Evolutionary conservation across 2,113 vertebrate genomes (phyloP).

Genomic region (Galemys pyrenaicus): DNA sequence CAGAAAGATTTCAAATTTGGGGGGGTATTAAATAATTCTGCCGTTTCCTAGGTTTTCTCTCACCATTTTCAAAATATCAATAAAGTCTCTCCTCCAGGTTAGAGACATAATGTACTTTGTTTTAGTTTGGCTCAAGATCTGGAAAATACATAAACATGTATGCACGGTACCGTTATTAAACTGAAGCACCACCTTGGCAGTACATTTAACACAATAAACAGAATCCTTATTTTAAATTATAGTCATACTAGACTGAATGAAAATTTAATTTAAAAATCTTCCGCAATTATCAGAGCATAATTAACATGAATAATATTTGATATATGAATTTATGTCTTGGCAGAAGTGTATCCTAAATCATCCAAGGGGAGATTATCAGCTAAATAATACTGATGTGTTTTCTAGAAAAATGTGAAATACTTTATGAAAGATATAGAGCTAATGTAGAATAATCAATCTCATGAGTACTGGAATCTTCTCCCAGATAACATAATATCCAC

Average conservation of each 20-base stretch:
- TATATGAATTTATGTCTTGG: slow-evolving; percentile 71
- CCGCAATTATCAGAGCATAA: slow-evolving; percentile 43
- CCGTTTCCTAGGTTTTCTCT: slow-evolving; percentile 63
- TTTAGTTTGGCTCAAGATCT: slow-evolving; percentile 67
- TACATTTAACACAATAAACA: slow-evolving; percentile 58
- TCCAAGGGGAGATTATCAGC: slow-evolving; percentile 58
- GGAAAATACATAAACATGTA: slow-evolving; percentile 46
- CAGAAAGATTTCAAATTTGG: slow-evolving; percentile 62
- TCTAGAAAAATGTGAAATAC: slow-evolving; percentile 67
- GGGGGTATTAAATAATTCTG: slow-evolving; percentile 61
- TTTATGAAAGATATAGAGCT: slow-evolving; percentile 59
- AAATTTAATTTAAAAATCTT: slow-evolving; percentile 58
- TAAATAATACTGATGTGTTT: slow-evolving; percentile 69
- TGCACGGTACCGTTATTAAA: background rate
- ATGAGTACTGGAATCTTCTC: slow-evolving; percentile 24
- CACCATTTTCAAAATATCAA: slow-evolving; percentile 58
- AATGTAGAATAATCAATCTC: slow-evolving; percentile 66
- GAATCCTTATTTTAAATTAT: slow-evolving; percentile 57
- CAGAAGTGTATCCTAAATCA: slow-evolving; percentile 64
- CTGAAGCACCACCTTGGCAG: slow-evolving; percentile 9
- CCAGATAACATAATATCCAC: background rate
- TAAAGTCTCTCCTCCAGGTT: slow-evolving; percentile 60
- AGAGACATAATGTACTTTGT: slow-evolving; percentile 51
- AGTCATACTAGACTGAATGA: slow-evolving; percentile 53
- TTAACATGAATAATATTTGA: slow-evolving; percentile 78